phyloP scores from a whole-genome alignment of 2,888 invertebrate genomes.

The Pachycephus smyrnensis region DNA sequence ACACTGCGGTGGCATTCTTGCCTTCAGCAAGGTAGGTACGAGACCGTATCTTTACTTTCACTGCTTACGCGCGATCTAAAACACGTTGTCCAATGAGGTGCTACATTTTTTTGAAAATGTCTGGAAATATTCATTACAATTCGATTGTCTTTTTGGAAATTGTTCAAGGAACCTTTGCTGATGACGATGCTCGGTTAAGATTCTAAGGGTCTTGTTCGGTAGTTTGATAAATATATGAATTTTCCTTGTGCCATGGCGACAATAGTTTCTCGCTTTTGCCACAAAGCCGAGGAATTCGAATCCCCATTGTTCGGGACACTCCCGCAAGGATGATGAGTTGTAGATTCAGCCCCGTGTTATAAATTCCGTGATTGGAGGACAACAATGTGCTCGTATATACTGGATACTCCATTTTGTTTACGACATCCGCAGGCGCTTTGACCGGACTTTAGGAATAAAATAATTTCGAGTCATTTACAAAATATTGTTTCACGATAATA shows the following conservation, averaged over 20 bases:
- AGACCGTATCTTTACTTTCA: conserved; percentile 51
- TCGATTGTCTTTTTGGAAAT: not conserved
- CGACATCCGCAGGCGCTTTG: not conserved
- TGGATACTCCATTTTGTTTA: not conserved
- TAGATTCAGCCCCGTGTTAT: conserved; percentile 9
- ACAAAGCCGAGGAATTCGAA: conserved; percentile 19
- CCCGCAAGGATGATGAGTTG: conserved; percentile 17
- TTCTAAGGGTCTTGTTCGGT: not conserved
- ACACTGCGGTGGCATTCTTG: conserved; percentile 32
- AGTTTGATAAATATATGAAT: conserved; percentile 4
- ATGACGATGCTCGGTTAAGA: not conserved
- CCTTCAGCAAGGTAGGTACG: conserved; percentile 35
- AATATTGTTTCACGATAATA: not conserved
- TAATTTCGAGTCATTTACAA: too few relatives aligned
- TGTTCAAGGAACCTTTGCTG: not conserved
- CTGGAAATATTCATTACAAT: not conserved
- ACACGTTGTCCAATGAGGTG: conserved; percentile 13
- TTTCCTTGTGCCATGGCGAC: not conserved
- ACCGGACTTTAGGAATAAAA: too few relatives aligned
- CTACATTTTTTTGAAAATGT: not conserved
- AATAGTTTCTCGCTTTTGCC: not conserved
- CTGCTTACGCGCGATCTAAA: conserved; percentile 31
- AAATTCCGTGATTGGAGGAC: not conserved
- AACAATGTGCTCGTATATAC: not conserved
- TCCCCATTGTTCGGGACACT: conserved; percentile 23